Base-by-base conservation (phyloP, 2,888 invertebrate species). In the Drosophila anceps region DNA sequence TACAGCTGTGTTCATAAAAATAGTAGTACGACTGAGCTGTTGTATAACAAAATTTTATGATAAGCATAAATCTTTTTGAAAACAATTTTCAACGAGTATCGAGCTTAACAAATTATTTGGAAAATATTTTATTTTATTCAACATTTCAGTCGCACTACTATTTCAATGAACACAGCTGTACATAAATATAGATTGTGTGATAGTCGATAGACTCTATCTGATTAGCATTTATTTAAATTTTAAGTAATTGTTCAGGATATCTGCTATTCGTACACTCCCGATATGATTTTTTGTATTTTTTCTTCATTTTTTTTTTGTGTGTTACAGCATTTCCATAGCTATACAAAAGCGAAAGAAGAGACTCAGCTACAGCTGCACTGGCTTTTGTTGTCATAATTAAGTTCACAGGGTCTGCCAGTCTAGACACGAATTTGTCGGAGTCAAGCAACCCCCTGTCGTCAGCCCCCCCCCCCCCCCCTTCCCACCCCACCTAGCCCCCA, bases 341-440 rank as follows among this genome's bases (percentile, higher is more conserved):
- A 33, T 51, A 61, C 61, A 57, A 44, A 58, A 37, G 43, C 29
- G 31, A 12, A 15, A 54, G n/a, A 59, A 12, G 18, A 54, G n/a
- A 59, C 35, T 10, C 37, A 41, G n/a, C 50, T 39, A 65, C n/a
- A 61, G 12, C 37, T 58, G 63, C 55, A 53, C 61, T 69, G 55
- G 64, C 64, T 79, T 73, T 69, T 76, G 67, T 76, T 79, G 69
- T 79, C 76, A 79, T 79, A 79, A 79, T 79, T 79, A 79, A 79
- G 79, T 79, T 79, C 79, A 79, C 73, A 73, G 76, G 76, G 73
- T 79, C 79, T 78, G 67, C 66, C 48, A 62, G 79, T 79, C 79
- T 79, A 79, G 79, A 79, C 79, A 58, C 48, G 64, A 74, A 76
- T 76, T 71, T 64, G 77, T 44, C 41, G 29, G 29, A 43, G 18